Evolutionary conservation across 2,113 vertebrate species (phyloP).

Genomic region (Prochilodus magdalenae): DNA sequence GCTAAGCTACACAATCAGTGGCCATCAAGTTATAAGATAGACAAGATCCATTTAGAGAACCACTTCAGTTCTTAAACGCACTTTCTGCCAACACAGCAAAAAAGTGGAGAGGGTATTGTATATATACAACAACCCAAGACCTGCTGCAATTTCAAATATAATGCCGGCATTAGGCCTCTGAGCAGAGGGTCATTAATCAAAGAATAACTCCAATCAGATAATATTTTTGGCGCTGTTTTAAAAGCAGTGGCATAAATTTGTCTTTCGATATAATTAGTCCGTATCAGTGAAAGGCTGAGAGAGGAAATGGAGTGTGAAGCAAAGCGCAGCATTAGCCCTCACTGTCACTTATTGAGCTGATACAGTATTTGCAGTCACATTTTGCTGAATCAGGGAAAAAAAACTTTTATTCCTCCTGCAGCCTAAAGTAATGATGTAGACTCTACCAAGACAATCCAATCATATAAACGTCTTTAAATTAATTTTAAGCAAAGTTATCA

Average conservation of each 20-base stretch:
- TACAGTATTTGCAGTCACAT: slow-evolving; percentile 56
- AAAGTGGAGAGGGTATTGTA: slow-evolving; percentile 1
- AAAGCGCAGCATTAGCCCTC: slow-evolving; percentile 28
- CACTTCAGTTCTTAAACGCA: not conserved
- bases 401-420: not conserved
- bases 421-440: slow-evolving; percentile 31
- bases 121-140: slow-evolving; percentile 16
- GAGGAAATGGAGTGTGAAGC: slow-evolving; percentile 50
- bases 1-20: not conserved
- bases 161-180: slow-evolving; percentile 35
- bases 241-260: slow-evolving; percentile 50
- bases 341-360: slow-evolving; percentile 50
- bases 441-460: slow-evolving; percentile 4
- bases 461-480: not conserved
- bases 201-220: slow-evolving; percentile 46
- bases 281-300: slow-evolving; percentile 48
- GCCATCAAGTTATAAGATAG: slow-evolving; percentile 14
- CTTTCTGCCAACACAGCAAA: slow-evolving; percentile 35
- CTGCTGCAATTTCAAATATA: slow-evolving; percentile 40
- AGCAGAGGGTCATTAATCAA: slow-evolving; percentile 47
- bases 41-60: not conserved
- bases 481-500: not conserved
- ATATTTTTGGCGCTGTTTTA: slow-evolving; percentile 38
- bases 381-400: slow-evolving; percentile 69
- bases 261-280: slow-evolving; percentile 52